Conservation (phyloP, 2,113 vertebrate genomes). For the Prunella himalayana region DNA sequence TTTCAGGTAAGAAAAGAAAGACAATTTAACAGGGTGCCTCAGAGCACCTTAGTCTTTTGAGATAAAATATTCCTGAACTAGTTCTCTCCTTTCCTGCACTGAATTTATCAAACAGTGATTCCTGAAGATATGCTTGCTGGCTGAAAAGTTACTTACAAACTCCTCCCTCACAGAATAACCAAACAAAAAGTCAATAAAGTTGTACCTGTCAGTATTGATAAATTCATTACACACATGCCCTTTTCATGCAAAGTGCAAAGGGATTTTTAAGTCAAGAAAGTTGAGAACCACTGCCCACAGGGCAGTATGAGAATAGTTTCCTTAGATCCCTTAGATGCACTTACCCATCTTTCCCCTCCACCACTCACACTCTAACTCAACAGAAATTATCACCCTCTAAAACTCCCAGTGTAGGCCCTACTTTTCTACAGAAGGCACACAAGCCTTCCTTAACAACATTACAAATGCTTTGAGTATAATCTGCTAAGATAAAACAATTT, state of each 20-base stretch:
- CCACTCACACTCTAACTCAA: neutral
- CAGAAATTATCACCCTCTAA: neutral
- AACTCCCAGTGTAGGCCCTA: neutral
- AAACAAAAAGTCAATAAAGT: neutral
- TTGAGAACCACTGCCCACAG: neutral
- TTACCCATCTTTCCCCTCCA: neutral
- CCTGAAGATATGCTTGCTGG: neutral
- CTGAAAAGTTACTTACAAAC: neutral
- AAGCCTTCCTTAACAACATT: neutral
- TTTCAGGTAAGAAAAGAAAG: neutral
- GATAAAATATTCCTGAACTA: neutral
- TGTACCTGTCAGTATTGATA: neutral
- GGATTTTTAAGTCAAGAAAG: neutral
- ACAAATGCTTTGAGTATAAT: neutral
- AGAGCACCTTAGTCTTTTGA: neutral
- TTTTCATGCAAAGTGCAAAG: neutral
- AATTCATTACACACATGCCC: neutral
- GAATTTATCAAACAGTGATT: neutral
- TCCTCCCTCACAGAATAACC: neutral
- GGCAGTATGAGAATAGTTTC: neutral
- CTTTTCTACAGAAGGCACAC: neutral
- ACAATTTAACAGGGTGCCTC: neutral
- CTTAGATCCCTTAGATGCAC: neutral
- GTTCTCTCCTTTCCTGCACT: neutral
- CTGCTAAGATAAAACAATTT: neutral